Base-by-base conservation (phyloP, 1,140 invertebrate species). In the Cotesia glomerata region DNA sequence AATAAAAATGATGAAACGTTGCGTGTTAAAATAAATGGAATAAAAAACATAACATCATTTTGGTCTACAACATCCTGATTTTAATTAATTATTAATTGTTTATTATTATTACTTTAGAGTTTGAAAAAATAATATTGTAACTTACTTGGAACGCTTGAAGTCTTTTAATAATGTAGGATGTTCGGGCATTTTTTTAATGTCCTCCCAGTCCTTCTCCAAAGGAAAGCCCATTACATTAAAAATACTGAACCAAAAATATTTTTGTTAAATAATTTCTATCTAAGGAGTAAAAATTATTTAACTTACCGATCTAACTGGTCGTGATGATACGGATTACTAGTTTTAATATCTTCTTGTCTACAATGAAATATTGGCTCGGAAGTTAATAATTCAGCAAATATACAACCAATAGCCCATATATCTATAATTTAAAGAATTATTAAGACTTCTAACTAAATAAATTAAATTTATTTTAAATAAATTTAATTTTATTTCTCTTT, bases 141-240 rank as follows among this genome's bases (percentile, higher is more conserved):
- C 89, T 89, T 89, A 97, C 95, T 95, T 97, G 26, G 93, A 94
- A 88, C 96, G 91, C 86, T 99, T 99, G 80, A 99, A 99, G 86
- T 99, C 98, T 87, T 98, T 98, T 32, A 95, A 90, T 78, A 99
- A 88, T 5, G 97, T 98, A 36, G 93, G 92, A 91, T 99, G 97
- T 86, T 99, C 98, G 4, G 98, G 98, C 98, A 99, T 99, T 89
- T 99, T 99, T 79, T 95, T 94, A 72, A 99, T 99, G 85, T 99
- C 98, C 86, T 99, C 97, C 98, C 98, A 99, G 82, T 99, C 98
- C 88, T 98, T 98, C 82, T 99, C 98, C 82, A 93, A 90, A 16
- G 98, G 98, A 87, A 99, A 99, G 32, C 98, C 98, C 98, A 99
- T 99, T 0, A 99, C 98, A 89, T 97, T 98, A 86, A 99, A 99